Evolutionary conservation across 2,797 vertebrate genomes (phyloP).

Genomic region (Bryconaethiops microstoma): DNA sequence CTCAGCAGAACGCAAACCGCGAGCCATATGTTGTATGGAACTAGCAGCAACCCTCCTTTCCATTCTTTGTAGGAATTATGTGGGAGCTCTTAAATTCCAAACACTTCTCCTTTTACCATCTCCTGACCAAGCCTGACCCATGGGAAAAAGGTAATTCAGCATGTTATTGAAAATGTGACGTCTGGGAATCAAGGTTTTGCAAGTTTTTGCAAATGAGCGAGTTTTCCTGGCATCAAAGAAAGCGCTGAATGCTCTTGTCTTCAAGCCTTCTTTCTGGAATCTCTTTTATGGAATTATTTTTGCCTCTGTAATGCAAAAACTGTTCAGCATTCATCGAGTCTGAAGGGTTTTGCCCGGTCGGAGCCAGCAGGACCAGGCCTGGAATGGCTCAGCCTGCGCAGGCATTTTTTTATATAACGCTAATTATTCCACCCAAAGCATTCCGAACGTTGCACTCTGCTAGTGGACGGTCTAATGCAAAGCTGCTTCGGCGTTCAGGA

Average conservation of each 20-base stretch:
- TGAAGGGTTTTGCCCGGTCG: conserved; percentile 15
- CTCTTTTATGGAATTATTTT: conserved; percentile 27
- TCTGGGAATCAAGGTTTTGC: background rate
- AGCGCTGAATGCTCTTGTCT: background rate
- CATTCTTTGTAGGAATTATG: background rate
- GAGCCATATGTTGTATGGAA: background rate
- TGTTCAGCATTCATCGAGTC: conserved; percentile 17
- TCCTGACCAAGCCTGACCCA: too few species aligned
- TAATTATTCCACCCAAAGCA: background rate
- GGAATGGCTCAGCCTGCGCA: conserved; percentile 28
- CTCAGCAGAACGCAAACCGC: background rate
- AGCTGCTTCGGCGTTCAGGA: background rate
- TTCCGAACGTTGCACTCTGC: background rate
- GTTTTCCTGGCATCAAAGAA: background rate
- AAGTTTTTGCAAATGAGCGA: background rate
- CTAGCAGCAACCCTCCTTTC: background rate
- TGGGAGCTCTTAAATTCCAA: background rate
- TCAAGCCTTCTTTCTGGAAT: conserved; percentile 24
- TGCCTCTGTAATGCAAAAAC: background rate
- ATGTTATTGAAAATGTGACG: background rate
- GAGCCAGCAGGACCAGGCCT: background rate
- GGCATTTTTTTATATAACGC: background rate
- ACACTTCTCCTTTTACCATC: too few species aligned
- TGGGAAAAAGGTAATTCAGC: background rate
- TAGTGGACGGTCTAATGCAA: background rate